Evolutionary conservation across 2,113 vertebrate genomes (phyloP), one percentile per base, ranked within the genome.

Genomic region (Egretta garzetta): DNA sequence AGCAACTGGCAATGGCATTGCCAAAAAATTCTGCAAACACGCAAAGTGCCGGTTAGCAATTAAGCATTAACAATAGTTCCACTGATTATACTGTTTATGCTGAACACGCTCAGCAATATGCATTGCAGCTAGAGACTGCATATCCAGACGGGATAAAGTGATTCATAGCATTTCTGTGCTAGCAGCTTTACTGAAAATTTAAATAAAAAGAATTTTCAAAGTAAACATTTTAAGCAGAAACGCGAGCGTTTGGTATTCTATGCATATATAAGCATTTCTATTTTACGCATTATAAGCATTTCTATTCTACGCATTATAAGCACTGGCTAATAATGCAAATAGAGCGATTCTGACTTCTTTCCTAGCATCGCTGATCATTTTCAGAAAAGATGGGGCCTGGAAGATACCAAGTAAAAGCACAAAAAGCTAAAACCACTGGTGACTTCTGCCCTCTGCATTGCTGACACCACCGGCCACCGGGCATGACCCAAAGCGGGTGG

Each of bases 171-270:
- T 7, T 35, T 30, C 68, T 21, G 68, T 10, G 62, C 45, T 10
- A 41, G 63, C 56, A 76, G 76, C 81, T 92, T 55, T 23, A 4
- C 52, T 24, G 41, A 21, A 39, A 43, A 50, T 9, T 18, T 16
- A 28, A 60, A 81, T 21, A 72, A 66, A 90, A 84, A 68, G 70
- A 55, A 52, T 45, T 60, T 45, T 77, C 47, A 19, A 72, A 82
- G 81, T 32, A 56, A 86, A 95, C 24, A 21, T 72, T 80, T 86
- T 22, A 26, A 90, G 93, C 88, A 47, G 58, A 76, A 76, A 28
- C 0, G 8, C 24, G 72, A 80, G 60, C 55, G 43, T 22, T 80
- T 24, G 2, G 62, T 14, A 39, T 33, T 67, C 71, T 37, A 1
- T 11, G 77, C 71, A 30, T 20, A n/a, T 24, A 18, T 55, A 60